Percentiles rank a stretch among this genome's conserved stretches.
Conservation (phyloP, 2,888 invertebrate species). For the Quadroppia sp. region DNA sequence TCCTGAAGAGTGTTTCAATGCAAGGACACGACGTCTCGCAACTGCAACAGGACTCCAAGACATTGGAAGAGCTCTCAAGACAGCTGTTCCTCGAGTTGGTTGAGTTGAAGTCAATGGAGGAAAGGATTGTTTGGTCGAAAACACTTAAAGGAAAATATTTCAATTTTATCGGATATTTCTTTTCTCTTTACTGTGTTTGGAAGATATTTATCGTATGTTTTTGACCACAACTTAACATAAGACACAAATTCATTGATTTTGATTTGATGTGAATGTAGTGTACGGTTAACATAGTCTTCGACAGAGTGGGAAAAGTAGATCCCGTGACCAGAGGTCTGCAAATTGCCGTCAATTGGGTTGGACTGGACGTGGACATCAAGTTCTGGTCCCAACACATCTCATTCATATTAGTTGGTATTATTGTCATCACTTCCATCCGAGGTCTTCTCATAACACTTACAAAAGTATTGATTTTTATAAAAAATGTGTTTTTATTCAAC, state of each 20-base stretch:
- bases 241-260: slow-evolving; percentile 50
- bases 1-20: slow-evolving; percentile 28
- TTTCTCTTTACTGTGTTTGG: slow-evolving; percentile 96
- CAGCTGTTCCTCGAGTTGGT: slow-evolving; percentile 95
- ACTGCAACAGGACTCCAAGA: slow-evolving; percentile 76
- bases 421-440: slow-evolving; percentile 94
- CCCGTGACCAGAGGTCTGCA: slow-evolving; percentile 94
- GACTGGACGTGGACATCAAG: slow-evolving; percentile 81
- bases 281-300: slow-evolving; percentile 97
- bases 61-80: slow-evolving; percentile 82
- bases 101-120: slow-evolving; percentile 79
- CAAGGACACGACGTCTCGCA: slow-evolving; percentile 62
- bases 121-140: slow-evolving; percentile 86
- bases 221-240: too few relatives aligned
- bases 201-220: slow-evolving; percentile 93
- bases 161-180: slow-evolving; percentile 96
- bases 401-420: slow-evolving; percentile 92
- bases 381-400: slow-evolving; percentile 99
- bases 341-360: slow-evolving; percentile 93
- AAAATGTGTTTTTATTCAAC: not conserved
- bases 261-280: slow-evolving; percentile 61
- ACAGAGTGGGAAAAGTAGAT: slow-evolving; percentile 96
- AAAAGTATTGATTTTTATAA: slow-evolving; percentile 64
- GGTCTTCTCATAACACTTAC: slow-evolving; percentile 93
- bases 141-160: slow-evolving; percentile 98